Evolutionary conservation across 2,113 vertebrate species (phyloP).

Genomic region (Axis porcinus): DNA sequence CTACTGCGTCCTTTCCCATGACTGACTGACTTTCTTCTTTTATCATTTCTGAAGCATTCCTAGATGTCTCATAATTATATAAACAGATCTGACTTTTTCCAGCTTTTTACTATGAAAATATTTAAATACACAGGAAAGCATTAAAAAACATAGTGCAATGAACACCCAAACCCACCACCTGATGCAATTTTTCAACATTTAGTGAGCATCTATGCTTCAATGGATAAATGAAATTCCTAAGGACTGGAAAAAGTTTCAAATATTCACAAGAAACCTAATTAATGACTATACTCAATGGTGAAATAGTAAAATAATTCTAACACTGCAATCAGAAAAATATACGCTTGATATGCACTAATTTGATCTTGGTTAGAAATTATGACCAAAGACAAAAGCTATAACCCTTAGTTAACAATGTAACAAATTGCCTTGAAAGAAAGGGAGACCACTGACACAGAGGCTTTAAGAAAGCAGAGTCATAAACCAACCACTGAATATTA

Average conservation of each 20-base stretch:
- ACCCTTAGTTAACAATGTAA: neutral
- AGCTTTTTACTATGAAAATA: neutral
- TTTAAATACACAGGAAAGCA: neutral
- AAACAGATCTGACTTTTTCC: neutral
- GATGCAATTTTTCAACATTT: neutral
- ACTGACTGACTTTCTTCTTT: neutral
- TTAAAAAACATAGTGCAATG: neutral
- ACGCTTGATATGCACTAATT: neutral
- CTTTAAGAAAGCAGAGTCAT: neutral
- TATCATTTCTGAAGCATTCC: neutral
- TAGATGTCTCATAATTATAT: neutral
- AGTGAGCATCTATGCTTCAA: neutral
- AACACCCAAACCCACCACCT: neutral
- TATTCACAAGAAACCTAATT: neutral
- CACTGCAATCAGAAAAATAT: conserved; percentile 15
- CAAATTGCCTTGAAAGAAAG: neutral
- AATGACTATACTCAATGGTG: neutral
- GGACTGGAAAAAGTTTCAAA: neutral
- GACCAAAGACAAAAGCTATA: neutral
- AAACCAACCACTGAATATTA: neutral
- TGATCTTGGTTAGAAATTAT: neutral
- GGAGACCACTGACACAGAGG: neutral
- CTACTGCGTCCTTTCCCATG: neutral
- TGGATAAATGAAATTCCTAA: neutral
- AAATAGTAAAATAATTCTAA: conserved; percentile 37